Evolutionary conservation across 2,113 vertebrate genomes (phyloP), one percentile per base, ranked within the genome.

Genomic region (Microcebus tavaratra): DNA sequence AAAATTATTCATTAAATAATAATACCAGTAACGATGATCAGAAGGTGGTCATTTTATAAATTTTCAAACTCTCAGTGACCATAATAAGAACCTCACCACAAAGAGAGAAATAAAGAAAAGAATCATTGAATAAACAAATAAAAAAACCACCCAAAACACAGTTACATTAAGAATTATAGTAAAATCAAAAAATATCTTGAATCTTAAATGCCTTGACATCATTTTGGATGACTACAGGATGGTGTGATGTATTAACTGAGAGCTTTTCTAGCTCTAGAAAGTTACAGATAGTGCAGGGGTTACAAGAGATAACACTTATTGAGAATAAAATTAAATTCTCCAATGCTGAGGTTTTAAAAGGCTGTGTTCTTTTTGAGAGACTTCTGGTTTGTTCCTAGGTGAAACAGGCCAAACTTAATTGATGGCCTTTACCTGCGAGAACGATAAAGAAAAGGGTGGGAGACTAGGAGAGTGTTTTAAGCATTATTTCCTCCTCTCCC

Each of bases 1-100:
- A 68, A 95, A 79, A 87, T 36, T 45, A 68, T 59, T 65, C 73
- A 76, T 89, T 89, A 82, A 86, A 57, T 36, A 83, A 86, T 75
- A 81, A 67, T 61, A 42, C 31, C 36, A 82, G 36, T 86, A 91
- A 67, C 13, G n/a, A 81, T 89, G 59, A 88, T 55, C n/a, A 73
- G 39, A 85, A 94, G 8, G 57, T 42, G 17, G 53, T 75, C 23
- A 55, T 83, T 88, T 76, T 39, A 79, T 45, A 91, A 13, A 59
- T 53, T 53, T 81, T 75, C 36, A 92, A 39, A 57, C n/a, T 76
- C 12, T 81, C 27, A 17, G 0, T 93, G 31, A 61, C 59, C 15
- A 15, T 83, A 83, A 63, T 20, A 12, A 31, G 48, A 81, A 91
- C 20, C 6, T 79, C 15, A 72, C 6, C 34, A 53, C 36, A 53